Conservation (phyloP, 2,888 invertebrate genomes). For the Chrysolina oricalcia region DNA sequence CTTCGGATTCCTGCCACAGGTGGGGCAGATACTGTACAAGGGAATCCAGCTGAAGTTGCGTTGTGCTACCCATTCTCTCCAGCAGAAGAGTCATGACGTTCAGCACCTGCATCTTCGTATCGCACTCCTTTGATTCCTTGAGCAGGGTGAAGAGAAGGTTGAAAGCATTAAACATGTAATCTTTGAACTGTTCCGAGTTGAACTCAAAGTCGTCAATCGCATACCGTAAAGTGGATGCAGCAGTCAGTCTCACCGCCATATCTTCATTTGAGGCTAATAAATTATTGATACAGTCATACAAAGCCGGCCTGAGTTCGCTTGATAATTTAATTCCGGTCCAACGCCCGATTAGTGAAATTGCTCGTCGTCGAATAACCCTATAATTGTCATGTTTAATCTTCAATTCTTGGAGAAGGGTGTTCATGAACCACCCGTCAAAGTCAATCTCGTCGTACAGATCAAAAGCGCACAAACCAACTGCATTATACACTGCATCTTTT, state of each 20-base stretch:
- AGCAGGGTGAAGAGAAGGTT: constrained; percentile 87
- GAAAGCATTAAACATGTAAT: constrained; percentile 86
- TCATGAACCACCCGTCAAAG: constrained; percentile 94
- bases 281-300: constrained; percentile 86
- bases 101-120: constrained; percentile 86
- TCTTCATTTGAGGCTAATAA: constrained; percentile 83
- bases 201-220: constrained; percentile 96
- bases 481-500: constrained; percentile 96
- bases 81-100: constrained; percentile 92
- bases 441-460: constrained; percentile 94
- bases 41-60: constrained; percentile 80
- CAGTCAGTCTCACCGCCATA: constrained; percentile 90
- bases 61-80: constrained; percentile 86
- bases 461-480: constrained; percentile 90
- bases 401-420: constrained; percentile 86
- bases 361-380: constrained; percentile 86
- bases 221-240: constrained; percentile 87
- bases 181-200: constrained; percentile 87
- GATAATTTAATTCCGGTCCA: constrained; percentile 91
- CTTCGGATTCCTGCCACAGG: constrained; percentile 90
- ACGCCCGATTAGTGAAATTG: constrained; percentile 88
- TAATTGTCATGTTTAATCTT: constrained; percentile 88
- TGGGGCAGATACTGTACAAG: constrained; percentile 89
- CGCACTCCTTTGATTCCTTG: constrained; percentile 77
- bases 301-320: constrained; percentile 82